phyloP scores from a whole-genome alignment of 2,888 invertebrate genomes.

The Sipha maydis region DNA sequence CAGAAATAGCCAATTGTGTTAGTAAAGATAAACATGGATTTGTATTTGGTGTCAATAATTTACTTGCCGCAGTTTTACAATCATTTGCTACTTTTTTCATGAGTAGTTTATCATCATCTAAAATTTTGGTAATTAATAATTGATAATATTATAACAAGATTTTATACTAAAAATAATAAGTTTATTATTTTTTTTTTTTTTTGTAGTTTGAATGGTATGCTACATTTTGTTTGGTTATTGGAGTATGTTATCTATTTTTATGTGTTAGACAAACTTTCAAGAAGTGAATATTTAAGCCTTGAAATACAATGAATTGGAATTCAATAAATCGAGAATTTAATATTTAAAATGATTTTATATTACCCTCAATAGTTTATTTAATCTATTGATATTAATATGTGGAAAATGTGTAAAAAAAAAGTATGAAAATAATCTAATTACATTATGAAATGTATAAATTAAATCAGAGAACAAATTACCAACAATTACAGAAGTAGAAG shows the following conservation, averaged over 20 bases:
- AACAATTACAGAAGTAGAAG: not conserved
- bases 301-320: not conserved
- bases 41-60: slow-evolving; percentile 90
- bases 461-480: not conserved
- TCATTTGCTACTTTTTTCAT: slow-evolving; percentile 75
- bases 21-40: slow-evolving; percentile 87
- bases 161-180: too few relatives aligned
- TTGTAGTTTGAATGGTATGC: slow-evolving; percentile 48
- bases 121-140: slow-evolving; percentile 40
- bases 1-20: slow-evolving; percentile 85
- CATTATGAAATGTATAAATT: too few relatives aligned
- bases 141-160: not conserved
- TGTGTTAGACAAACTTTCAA: slow-evolving; percentile 17
- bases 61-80: slow-evolving; percentile 81
- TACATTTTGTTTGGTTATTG: slow-evolving; percentile 45
- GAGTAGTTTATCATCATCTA: slow-evolving; percentile 28
- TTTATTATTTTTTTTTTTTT: not conserved
- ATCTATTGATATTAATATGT: too few relatives aligned
- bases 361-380: too few relatives aligned
- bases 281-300: not conserved
- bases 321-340: not conserved
- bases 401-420: too few relatives aligned
- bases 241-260: slow-evolving; percentile 38
- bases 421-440: too few relatives aligned
- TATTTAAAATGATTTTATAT: too few relatives aligned